Conservation (phyloP, 2,797 vertebrate genomes). For the Megaceryle alcyon region DNA sequence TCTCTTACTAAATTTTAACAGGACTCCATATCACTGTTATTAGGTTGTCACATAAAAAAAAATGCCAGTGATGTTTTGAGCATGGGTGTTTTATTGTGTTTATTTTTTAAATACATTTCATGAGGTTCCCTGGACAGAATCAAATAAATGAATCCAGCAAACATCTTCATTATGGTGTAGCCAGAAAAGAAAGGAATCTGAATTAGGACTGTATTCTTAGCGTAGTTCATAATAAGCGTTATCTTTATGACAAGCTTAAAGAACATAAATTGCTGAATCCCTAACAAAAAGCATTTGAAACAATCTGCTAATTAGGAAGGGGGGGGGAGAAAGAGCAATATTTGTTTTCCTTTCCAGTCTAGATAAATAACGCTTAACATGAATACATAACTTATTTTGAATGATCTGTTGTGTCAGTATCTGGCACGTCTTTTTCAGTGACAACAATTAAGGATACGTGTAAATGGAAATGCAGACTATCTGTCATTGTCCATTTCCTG, state of each 20-base stretch:
- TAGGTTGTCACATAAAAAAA: constrained; percentile 31
- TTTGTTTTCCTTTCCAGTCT: constrained; percentile 76
- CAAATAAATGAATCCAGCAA: constrained; percentile 66
- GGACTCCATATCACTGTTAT: constrained; percentile 14
- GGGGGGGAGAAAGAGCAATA: constrained; percentile 59
- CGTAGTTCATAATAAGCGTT: constrained; percentile 69
- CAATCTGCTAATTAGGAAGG: constrained; percentile 75
- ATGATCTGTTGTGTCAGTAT: constrained; percentile 74
- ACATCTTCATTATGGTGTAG: constrained; percentile 66
- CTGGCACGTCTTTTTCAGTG: constrained; percentile 72
- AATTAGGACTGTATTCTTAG: constrained; percentile 67
- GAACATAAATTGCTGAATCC: constrained; percentile 72
- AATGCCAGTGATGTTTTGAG: neutral
- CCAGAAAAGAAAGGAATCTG: constrained; percentile 54
- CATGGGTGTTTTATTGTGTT: constrained; percentile 52
- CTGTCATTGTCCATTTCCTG: constrained; percentile 72
- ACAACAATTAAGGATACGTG: constrained; percentile 71
- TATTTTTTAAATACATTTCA: constrained; percentile 67
- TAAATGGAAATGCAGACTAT: constrained; percentile 72
- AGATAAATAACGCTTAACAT: constrained; percentile 71
- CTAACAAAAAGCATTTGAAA: constrained; percentile 71
- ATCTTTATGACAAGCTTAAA: constrained; percentile 73
- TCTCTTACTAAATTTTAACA: constrained; percentile 46
- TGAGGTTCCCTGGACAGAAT: constrained; percentile 57
- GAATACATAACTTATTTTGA: constrained; percentile 76